Base-by-base conservation (phyloP, 2,888 invertebrate species). In the Drosophila acutilabella region DNA sequence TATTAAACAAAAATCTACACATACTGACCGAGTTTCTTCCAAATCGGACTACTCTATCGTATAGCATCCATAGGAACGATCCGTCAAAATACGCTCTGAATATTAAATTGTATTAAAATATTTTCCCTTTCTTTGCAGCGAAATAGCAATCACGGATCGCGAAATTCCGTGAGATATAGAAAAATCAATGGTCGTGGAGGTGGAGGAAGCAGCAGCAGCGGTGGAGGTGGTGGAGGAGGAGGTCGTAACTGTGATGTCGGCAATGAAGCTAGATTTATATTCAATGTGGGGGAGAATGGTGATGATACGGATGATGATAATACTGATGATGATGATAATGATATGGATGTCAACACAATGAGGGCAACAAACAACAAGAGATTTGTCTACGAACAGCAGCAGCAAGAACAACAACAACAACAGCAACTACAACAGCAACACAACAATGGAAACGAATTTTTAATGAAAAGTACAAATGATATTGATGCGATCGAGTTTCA, bases 161-260 rank as follows among this genome's bases (percentile, higher is more conserved):
- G 91, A 44, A 90, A 90, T 38, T 91, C 91, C 23, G 89, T 91
- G 13, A 88, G 90, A 14, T 92, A 92, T 67, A 90, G 90, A 36
- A 92, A 92, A 79, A 82, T 92, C 54, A 74, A 66, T 36, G 60
- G 75, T 18, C 54, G 75, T 45, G 40, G 40, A 40, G 14, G 40
- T 5, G 42, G 42, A 13, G 20, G 20, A 6, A 20, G 50, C 36
- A 13, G 36, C 13, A 13, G 36, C 11, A 36, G 1, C 11, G 40
- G 75, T 45, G 20, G 20, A 4, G 20, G 20, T 4, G 20, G 20
- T 4, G 20, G 38, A n/a, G 20, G 42, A 13, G 44, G 44, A 5
- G 44, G 50, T 68, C 45, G 61, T 2, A 62, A 62, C 10, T 23
- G 56, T 10, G 48, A 62, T 42, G 42, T 23, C n/a, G 38, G 57